phyloP scores from a whole-genome alignment of 2,888 invertebrate genomes.

The Pristionchus maxplancki region DNA sequence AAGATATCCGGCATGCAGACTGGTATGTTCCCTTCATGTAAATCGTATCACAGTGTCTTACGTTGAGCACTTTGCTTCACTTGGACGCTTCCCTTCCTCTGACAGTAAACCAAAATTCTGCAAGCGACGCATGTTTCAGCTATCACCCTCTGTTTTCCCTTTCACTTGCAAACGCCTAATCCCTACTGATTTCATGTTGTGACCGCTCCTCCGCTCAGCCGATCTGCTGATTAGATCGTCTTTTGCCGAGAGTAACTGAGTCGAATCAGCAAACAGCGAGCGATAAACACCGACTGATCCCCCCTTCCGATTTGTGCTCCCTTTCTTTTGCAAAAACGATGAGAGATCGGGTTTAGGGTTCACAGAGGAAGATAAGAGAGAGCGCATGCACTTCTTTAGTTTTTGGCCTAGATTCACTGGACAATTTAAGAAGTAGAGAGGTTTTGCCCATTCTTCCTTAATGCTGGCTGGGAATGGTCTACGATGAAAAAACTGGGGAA shows the following conservation, averaged over 20 bases:
- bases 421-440: not conserved
- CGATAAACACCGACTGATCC: conserved; percentile 3
- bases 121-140: too few relatives aligned
- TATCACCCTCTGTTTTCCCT: not conserved
- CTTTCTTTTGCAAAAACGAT: not conserved
- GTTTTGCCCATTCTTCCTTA: not conserved
- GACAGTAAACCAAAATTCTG: too few relatives aligned
- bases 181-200: conserved; percentile 2
- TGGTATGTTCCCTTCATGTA: conserved; percentile 53
- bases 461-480: not conserved
- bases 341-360: not conserved
- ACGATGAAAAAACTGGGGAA: not conserved
- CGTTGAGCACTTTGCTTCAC: too few relatives aligned
- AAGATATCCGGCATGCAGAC: conserved; percentile 75
- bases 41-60: not conserved
- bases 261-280: conserved; percentile 22
- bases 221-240: conserved; percentile 24
- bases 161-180: not conserved
- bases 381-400: not conserved
- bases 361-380: not conserved
- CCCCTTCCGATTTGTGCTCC: not conserved
- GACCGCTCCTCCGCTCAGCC: not conserved
- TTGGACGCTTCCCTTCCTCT: too few relatives aligned
- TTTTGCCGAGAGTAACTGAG: not conserved
- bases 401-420: not conserved